Base-by-base conservation (phyloP, 2,888 invertebrate genomes). In the Julus scanicus region DNA sequence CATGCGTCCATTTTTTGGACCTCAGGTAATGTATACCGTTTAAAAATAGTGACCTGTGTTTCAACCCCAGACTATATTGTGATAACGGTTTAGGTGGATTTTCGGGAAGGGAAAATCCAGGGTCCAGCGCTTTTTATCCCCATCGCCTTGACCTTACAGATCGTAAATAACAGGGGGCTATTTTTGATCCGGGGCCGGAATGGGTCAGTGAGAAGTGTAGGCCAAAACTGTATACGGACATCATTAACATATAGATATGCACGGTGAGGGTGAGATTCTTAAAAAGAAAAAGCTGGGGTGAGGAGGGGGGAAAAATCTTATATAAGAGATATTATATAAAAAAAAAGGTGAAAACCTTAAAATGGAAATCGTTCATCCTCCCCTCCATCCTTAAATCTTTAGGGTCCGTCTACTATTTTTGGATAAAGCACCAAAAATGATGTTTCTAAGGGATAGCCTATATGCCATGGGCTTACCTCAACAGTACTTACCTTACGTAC, bases 111-210 rank as follows among this genome's bases (percentile, higher is more conserved):
- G 57, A 6, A 44, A 44, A 5, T 2, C 57, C 17, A 3, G 57
- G 57, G n/a, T n/a, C 57, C n/a, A 15, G n/a, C n/a, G 53, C 13
- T 53, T 15, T 44, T 44, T 15, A 53, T 53, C 2, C 53, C 53
- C 53, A 15, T 53, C 53, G 57, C 17, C 57, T 57, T 57, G 57
- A 57, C 57, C 57, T 57, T 17, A 5, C 17, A 17, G 57, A 15
- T 57, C 57, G 57, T 57, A 57, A 57, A 57, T 57, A 57, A 57
- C 57, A 15, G n/a, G 57, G 44, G 57, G 57, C 57, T 57, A 57
- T 57, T 57, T 57, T 57, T 57, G 57, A 57, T 57, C 57, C 57
- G n/a, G 57, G 57, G 57, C 57, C 57, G 57, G n/a, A 57, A 57
- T 57, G 57, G 57, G 57, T 57, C 57, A 57, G 57, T 57, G 57